A percentile compares a stretch with the other conserved stretches of the same genome.
Conservation (phyloP, 30 jellyfish, hydroid and myxozoan species). For the Hydra vulgaris region DNA sequence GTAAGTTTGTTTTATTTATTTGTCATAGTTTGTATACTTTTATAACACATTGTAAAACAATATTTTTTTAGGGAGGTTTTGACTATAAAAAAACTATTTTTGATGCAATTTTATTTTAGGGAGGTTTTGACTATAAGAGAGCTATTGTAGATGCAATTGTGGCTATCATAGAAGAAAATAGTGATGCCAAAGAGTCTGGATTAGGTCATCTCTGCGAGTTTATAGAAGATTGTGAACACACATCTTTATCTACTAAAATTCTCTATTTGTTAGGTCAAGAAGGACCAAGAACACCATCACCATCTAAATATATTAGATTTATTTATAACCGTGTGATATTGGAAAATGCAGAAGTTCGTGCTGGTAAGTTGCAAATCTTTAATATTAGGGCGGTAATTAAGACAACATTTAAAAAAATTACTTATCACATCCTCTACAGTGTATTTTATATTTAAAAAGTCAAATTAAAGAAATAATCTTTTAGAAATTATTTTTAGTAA, state of each 20-base stretch:
- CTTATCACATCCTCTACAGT: too few species aligned
- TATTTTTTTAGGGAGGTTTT: too few species aligned
- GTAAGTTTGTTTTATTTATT: constrained; percentile 18
- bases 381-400: not conserved
- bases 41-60: too few species aligned
- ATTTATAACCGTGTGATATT: constrained; percentile 88
- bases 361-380: constrained; percentile 35
- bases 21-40: too few species aligned
- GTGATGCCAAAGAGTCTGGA: constrained; percentile 93
- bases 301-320: constrained; percentile 90
- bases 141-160: constrained; percentile 86
- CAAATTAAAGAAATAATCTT: too few species aligned
- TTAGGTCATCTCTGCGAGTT: constrained; percentile 88
- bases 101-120: too few species aligned
- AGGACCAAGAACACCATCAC: constrained; percentile 81
- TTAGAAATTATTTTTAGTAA: too few species aligned
- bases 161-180: constrained; percentile 90
- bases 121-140: constrained; percentile 95
- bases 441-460: too few species aligned
- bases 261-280: constrained; percentile 83
- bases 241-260: constrained; percentile 68
- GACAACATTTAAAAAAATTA: too few species aligned
- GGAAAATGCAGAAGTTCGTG: constrained; percentile 96
- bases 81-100: too few species aligned
- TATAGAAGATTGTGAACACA: constrained; percentile 98